phyloP scores from a whole-genome alignment of 2,113 vertebrate species.

The Chrysochloris asiatica region DNA sequence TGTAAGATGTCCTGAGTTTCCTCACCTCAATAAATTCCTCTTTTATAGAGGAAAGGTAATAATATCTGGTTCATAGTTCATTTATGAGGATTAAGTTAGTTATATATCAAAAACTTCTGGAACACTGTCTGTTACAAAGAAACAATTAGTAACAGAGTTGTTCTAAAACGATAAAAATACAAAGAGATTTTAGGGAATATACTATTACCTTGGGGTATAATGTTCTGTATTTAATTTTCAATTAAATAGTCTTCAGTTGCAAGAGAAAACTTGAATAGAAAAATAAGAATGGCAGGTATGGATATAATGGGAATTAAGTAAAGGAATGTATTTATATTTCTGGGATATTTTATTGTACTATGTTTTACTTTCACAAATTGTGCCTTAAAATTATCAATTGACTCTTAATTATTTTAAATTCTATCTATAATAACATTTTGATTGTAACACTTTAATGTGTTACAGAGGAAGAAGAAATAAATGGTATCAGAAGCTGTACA shows the following conservation, averaged over 20 bases:
- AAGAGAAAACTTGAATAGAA: not conserved
- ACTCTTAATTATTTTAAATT: not conserved
- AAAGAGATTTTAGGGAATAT: not conserved
- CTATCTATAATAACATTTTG: not conserved
- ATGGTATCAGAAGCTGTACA: not conserved
- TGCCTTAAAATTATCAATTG: not conserved
- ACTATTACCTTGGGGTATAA: not conserved
- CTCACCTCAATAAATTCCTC: not conserved
- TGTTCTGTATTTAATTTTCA: not conserved
- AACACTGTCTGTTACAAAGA: not conserved
- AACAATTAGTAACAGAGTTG: not conserved
- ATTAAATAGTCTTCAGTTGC: not conserved
- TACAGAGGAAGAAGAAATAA: not conserved
- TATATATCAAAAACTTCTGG: not conserved
- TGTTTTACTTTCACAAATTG: not conserved
- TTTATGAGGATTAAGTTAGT: not conserved
- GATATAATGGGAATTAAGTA: not conserved
- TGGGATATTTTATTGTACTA: not conserved
- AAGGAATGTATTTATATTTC: fast-evolving
- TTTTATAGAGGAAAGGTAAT: not conserved
- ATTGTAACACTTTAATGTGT: not conserved
- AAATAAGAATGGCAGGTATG: not conserved
- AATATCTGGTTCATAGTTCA: not conserved
- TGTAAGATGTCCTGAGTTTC: not conserved
- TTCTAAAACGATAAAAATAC: not conserved